Percentiles rank a stretch among this genome's conserved stretches.
phyloP scores from a whole-genome alignment of 2,888 invertebrate genomes.

The Perdita meconis region DNA sequence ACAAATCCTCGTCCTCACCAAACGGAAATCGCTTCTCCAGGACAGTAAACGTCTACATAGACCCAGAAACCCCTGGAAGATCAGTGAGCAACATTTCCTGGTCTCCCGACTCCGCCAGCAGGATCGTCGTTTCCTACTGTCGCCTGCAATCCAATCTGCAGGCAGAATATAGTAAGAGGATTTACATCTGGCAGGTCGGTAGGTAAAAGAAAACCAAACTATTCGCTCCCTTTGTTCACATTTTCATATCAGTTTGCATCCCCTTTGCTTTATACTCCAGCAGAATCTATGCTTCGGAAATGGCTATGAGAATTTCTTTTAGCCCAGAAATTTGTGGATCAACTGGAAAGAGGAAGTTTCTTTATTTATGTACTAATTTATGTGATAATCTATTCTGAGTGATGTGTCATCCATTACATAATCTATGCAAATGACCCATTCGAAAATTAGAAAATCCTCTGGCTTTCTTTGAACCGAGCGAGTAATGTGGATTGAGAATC shows the following conservation, averaged over 20 bases:
- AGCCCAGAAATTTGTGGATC: no score
- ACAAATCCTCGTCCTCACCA: no score
- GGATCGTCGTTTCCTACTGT: conserved; percentile 94
- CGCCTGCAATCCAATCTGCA: conserved; percentile 90
- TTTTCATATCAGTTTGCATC: conserved; percentile 18
- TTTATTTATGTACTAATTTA: no score
- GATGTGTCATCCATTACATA: no score
- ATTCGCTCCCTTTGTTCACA: no score
- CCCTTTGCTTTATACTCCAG: conserved; percentile 21
- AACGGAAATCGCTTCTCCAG: conserved; percentile 81
- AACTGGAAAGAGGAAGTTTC: no score
- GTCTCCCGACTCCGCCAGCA: conserved; percentile 94
- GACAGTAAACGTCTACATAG: conserved; percentile 94
- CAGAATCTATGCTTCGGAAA: no score
- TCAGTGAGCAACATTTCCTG: conserved; percentile 94
- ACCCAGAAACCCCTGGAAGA: conserved; percentile 88
- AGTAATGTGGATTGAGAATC: conserved; percentile 44
- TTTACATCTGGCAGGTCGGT: conserved; percentile 98
- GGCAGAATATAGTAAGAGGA: conserved; percentile 87
- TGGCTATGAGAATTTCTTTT: no score
- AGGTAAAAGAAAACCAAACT: conserved; percentile 59
- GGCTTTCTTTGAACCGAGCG: background rate
- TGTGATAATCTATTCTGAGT: no score
- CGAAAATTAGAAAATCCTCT: conserved; percentile 3
- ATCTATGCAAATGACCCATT: conserved; percentile 10